phyloP scores from a whole-genome alignment of 2,888 invertebrate species.

The Cryptophagus acutangulus region DNA sequence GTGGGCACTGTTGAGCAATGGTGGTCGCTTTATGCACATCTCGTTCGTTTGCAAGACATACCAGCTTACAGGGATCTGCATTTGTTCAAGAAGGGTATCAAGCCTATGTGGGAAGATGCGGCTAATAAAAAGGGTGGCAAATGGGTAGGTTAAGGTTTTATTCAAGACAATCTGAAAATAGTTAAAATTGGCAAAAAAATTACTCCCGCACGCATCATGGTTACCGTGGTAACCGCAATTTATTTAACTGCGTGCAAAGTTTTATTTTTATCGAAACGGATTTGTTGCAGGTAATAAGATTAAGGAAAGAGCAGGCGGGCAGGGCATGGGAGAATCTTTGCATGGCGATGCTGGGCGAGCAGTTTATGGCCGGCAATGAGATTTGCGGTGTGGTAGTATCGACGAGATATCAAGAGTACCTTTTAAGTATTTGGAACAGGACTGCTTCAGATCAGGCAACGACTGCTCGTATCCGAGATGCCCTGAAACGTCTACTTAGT shows the following conservation, averaged over 20 bases:
- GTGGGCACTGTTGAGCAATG: slow-evolving; percentile 95
- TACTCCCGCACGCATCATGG: too few relatives aligned
- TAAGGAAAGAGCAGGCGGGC: slow-evolving; percentile 90
- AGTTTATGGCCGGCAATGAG: slow-evolving; percentile 96
- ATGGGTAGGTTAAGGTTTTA: slow-evolving; percentile 78
- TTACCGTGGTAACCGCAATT: too few relatives aligned
- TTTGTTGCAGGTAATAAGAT: too few relatives aligned
- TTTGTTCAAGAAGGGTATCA: slow-evolving; percentile 95
- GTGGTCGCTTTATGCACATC: slow-evolving; percentile 93
- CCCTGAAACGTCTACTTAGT: slow-evolving; percentile 89
- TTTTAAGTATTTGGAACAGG: slow-evolving; percentile 95
- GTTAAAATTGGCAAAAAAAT: too few relatives aligned
- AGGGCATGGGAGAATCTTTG: slow-evolving; percentile 98
- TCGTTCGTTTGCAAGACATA: slow-evolving; percentile 84
- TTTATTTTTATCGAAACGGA: slow-evolving; percentile 48
- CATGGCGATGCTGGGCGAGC: slow-evolving; percentile 97
- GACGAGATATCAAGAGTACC: slow-evolving; percentile 92
- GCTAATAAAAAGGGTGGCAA: slow-evolving; percentile 96
- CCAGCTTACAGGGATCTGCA: slow-evolving; percentile 91
- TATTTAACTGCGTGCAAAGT: too few relatives aligned
- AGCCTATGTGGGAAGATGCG: slow-evolving; percentile 99
- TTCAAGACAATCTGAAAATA: too few relatives aligned
- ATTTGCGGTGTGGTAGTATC: slow-evolving; percentile 97
- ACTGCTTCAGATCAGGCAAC: slow-evolving; percentile 86
- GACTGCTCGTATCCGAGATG: slow-evolving; percentile 89